Percentiles rank a stretch among this genome's conserved stretches.
Evolutionary conservation across 2,113 vertebrate species (phyloP).

Genomic region (Eidolon helvum): DNA sequence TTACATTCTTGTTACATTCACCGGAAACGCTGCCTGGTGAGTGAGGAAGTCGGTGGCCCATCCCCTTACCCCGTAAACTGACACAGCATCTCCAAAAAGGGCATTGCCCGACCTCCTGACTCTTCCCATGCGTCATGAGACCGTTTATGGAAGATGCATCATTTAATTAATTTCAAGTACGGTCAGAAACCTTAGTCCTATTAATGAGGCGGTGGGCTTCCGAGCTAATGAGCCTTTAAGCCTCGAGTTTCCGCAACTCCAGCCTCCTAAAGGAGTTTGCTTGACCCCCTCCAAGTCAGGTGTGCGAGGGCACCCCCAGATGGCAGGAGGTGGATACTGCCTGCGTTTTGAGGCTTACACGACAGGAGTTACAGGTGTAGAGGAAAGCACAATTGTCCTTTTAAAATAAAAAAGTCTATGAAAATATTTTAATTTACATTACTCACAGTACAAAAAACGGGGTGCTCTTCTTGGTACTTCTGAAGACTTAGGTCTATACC

Average conservation of each 20-base stretch:
- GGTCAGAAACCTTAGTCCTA: not conserved
- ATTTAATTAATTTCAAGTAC: not conserved
- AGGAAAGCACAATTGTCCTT: not conserved
- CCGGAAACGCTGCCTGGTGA: not conserved
- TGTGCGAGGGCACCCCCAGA: fast-evolving
- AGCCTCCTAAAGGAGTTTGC: fast-evolving
- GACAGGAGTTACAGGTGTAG: fast-evolving
- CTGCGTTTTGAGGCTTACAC: fast-evolving
- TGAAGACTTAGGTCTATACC: too few relatives aligned
- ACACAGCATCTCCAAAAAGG: fast-evolving
- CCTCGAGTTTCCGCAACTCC: too few relatives aligned
- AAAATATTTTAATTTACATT: not conserved
- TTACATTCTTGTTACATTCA: too few relatives aligned
- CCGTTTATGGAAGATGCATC: not conserved
- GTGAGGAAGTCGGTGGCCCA: not conserved
- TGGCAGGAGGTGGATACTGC: too few relatives aligned
- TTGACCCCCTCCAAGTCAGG: fast-evolving
- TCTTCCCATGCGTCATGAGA: not conserved
- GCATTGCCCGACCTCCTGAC: fast-evolving
- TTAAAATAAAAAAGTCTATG: not conserved
- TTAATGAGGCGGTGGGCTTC: not conserved
- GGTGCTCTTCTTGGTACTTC: not conserved
- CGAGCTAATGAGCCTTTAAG: not conserved
- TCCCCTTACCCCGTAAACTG: fast-evolving
- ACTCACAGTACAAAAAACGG: not conserved